Base-by-base conservation (phyloP, 2,888 invertebrate species). In the Minunthozetes semirufus region DNA sequence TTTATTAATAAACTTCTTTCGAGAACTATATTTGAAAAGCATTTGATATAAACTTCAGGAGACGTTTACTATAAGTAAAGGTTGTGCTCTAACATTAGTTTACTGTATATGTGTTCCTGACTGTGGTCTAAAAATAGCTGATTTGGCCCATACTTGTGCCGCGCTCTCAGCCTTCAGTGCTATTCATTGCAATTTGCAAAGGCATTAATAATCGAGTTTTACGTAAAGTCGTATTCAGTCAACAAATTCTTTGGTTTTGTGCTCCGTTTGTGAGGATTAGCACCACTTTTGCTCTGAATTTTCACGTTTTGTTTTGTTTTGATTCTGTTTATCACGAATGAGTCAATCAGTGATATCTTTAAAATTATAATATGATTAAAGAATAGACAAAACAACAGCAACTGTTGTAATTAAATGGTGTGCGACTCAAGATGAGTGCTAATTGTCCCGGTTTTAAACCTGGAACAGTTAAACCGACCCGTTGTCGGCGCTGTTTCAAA, bases 401-500 rank as follows among this genome's bases (percentile, higher is more conserved):
- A n/a, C n/a, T 6, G 11, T 25, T 25, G 4, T 25, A 25, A 56
- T 56, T 25, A 22, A 56, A 56, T 56, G 56, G 56, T 56, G 56
- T 56, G 56, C 13, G n/a, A 42, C 56, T 61, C 42, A 61, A 59
- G 46, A 73, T 75, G 72, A 75, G 73, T 75, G 75, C 78, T 13
- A 76, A 76, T 27, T 79, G 79, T 75, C 78, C 78, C n/a, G 94
- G 94, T 66, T 94, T 94, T 84, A 93, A 94, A 85, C 94, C 94
- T 76, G 94, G 94, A 86, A 92, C 93, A 80, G 88, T 93, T 81
- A 93, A 93, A 91, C 94, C 94, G 71, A 93, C 93, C 76, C 87
- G 93, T 81, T 94, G 94, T 85, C 94, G 94, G 85, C 87, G 94
- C 80, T 94, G 94, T 84, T 94, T 93, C 86, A 88, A 90, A 88